A percentile compares a stretch with the other conserved stretches of the same genome.
Conservation (phyloP, 2,797 vertebrate species). For the Calcarius lapponicus region DNA sequence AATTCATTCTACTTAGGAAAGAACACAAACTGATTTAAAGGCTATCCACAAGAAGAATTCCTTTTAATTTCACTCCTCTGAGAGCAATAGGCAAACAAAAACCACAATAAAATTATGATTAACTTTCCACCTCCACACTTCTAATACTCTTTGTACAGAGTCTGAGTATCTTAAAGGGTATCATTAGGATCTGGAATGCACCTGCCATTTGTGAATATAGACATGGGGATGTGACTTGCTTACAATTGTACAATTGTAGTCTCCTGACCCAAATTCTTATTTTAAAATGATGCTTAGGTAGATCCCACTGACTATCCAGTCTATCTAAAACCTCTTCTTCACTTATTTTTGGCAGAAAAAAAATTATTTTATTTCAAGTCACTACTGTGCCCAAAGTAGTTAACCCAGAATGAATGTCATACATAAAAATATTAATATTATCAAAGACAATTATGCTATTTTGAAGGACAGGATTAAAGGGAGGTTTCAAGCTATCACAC, state of each 20-base stretch:
- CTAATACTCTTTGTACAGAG: not conserved
- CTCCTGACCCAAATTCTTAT: not conserved
- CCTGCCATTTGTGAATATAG: not conserved
- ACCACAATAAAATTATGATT: not conserved
- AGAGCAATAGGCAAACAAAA: conserved; percentile 11
- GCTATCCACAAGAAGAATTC: not conserved
- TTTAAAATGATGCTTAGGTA: not conserved
- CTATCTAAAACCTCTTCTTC: not conserved
- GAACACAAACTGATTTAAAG: conserved; percentile 20
- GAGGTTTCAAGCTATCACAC: not conserved
- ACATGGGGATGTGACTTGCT: not conserved
- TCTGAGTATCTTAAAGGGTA: not conserved
- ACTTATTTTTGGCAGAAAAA: not conserved
- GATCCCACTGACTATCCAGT: not conserved
- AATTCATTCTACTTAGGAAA: conserved; percentile 18
- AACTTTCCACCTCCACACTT: not conserved
- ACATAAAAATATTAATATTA: not conserved
- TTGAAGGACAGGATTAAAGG: not conserved
- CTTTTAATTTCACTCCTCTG: conserved; percentile 9
- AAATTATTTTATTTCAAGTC: not conserved
- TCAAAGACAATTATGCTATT: not conserved
- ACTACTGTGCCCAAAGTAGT: not conserved
- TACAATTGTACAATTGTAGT: not conserved
- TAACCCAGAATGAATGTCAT: not conserved
- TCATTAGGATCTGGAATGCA: not conserved